These are phyloP conservation scores for Drepanosiphum platanoidis DNA, from an alignment of 2,888 invertebrate species.

Conservation along the genomic window DNA sequence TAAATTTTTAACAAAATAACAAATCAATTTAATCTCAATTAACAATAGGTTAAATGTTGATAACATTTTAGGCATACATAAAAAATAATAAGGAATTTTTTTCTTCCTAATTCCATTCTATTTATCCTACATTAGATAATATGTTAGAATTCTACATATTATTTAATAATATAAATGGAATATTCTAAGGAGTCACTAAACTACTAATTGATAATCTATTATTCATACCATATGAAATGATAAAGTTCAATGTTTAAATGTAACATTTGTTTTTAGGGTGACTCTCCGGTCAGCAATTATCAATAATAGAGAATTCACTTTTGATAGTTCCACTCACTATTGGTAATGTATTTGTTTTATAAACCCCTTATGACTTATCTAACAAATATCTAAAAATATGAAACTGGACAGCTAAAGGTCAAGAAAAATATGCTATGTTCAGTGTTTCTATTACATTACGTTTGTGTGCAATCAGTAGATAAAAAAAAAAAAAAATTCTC, in stretches of 20 bases:
- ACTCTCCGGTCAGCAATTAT: too few relatives aligned
- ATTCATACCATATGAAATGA: background rate
- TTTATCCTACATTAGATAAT: too few relatives aligned
- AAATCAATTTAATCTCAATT: background rate
- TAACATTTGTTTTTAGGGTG: background rate
- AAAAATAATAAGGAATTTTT: too few relatives aligned
- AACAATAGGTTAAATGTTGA: background rate
- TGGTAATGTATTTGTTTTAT: background rate
- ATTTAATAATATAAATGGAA: conserved; percentile 18
- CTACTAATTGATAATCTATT: conserved; percentile 15
- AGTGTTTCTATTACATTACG: conserved; percentile 13
- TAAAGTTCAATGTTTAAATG: background rate
- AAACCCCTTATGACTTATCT: background rate
- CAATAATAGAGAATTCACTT: too few relatives aligned
- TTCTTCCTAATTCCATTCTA: too few relatives aligned
- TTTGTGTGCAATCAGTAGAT: background rate
- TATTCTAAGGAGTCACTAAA: background rate
- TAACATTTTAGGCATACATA: too few relatives aligned
- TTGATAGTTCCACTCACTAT: too few relatives aligned
- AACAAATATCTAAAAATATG: conserved; percentile 8
- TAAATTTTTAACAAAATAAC: background rate
- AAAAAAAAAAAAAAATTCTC: background rate
- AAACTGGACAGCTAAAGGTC: conserved; percentile 14
- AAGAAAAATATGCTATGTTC: background rate
- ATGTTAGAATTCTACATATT: too few relatives aligned